Percentiles rank a stretch among this genome's conserved stretches.
Evolutionary conservation across 2,888 invertebrate genomes (phyloP).

Genomic region (Laothoe populi): DNA sequence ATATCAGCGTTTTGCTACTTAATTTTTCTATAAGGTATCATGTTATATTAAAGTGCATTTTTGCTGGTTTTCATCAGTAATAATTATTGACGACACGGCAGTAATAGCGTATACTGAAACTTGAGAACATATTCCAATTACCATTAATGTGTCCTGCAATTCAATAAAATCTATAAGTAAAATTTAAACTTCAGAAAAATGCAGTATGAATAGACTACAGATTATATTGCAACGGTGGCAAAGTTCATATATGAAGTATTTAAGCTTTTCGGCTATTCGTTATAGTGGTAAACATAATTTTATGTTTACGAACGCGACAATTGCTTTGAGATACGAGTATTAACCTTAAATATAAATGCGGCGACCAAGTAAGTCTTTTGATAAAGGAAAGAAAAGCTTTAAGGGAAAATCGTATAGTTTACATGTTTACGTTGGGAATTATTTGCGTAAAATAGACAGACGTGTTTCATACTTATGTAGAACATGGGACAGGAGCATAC

Average conservation of each 20-base stretch:
- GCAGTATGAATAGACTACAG: background rate
- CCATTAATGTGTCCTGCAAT: background rate
- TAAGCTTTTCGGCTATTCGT: background rate
- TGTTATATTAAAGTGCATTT: background rate
- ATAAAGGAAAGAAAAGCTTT: conserved; percentile 15
- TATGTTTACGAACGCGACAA: background rate
- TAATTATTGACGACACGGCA: background rate
- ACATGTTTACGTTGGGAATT: background rate
- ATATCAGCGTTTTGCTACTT: conserved; percentile 5
- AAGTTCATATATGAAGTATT: conserved; percentile 12
- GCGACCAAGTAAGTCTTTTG: background rate
- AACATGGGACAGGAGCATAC: conserved; percentile 29
- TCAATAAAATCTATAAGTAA: background rate
- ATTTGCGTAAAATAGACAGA: conserved; percentile 9
- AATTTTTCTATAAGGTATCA: background rate
- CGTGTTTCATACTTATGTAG: background rate
- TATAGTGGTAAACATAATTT: conserved; percentile 15
- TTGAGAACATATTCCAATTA: background rate
- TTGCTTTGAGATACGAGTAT: conserved; percentile 2
- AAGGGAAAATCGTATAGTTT: no score
- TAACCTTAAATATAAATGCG: background rate
- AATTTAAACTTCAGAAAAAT: background rate
- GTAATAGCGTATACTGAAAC: background rate
- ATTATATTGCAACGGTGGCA: background rate
- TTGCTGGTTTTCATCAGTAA: background rate